Evolutionary conservation across 2,113 vertebrate genomes (phyloP).

Genomic region (Isichthys henryi): DNA sequence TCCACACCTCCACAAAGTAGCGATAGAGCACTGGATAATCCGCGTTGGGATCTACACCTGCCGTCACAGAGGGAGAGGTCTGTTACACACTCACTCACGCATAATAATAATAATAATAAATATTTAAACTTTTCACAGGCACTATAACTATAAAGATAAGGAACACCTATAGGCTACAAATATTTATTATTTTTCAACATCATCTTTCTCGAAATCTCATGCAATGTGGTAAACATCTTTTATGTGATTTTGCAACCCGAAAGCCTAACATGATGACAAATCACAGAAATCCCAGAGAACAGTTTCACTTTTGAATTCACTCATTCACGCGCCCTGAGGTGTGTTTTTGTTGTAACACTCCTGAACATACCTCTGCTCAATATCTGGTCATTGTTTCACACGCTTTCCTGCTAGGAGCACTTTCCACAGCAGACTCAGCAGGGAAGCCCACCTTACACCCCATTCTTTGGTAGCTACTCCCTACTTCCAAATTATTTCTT

Average conservation of each 20-base stretch:
- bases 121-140: neutral
- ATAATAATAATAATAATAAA: neutral
- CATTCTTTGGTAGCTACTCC: neutral
- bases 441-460: neutral
- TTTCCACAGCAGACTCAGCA: neutral
- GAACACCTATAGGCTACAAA: neutral
- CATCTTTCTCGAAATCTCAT: neutral
- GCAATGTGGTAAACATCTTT: neutral
- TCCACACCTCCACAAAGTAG: constrained; percentile 97
- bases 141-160: neutral
- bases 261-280: neutral
- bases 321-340: neutral
- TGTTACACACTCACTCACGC: neutral
- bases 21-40: constrained; percentile 87
- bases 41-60: constrained; percentile 87
- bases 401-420: neutral
- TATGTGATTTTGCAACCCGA: neutral
- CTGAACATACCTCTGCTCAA: neutral
- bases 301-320: neutral
- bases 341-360: neutral
- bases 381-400: neutral
- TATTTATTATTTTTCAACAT: neutral
- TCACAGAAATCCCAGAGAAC: neutral
- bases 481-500: neutral
- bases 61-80: neutral